Conservation (phyloP, 2,797 vertebrate species). For the Pterois miles region DNA sequence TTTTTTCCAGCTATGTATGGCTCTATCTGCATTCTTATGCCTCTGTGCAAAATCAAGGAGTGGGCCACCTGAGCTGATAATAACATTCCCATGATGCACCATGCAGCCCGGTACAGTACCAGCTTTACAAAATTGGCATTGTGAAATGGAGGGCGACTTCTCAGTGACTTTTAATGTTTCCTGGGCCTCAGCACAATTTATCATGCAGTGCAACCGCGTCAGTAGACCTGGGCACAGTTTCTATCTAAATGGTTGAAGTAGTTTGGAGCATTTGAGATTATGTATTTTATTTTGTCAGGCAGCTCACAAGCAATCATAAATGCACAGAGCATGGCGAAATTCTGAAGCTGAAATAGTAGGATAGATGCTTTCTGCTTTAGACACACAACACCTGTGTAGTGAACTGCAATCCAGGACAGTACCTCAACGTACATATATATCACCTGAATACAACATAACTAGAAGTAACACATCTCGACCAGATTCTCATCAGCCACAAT, state of each 20-base stretch:
- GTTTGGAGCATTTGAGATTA: neutral
- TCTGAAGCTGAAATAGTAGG: neutral
- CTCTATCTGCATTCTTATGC: conserved; percentile 67
- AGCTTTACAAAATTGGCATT: conserved; percentile 56
- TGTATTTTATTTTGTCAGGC: conserved; percentile 9
- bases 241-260: conserved; percentile 18
- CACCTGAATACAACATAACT: neutral
- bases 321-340: neutral
- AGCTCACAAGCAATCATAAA: neutral
- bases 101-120: conserved; percentile 48
- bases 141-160: conserved; percentile 54
- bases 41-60: conserved; percentile 64
- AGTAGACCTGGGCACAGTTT: conserved; percentile 6
- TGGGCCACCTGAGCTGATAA: conserved; percentile 71
- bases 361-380: neutral
- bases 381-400: neutral
- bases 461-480: neutral
- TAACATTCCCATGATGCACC: conserved; percentile 71
- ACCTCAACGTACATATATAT: neutral
- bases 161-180: conserved; percentile 33
- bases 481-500: neutral
- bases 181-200: conserved; percentile 24
- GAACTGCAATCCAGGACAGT: neutral
- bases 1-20: conserved; percentile 60
- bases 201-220: conserved; percentile 27